Evolutionary conservation across 2,888 invertebrate genomes (phyloP).

Genomic region (Andrena minutula): DNA sequence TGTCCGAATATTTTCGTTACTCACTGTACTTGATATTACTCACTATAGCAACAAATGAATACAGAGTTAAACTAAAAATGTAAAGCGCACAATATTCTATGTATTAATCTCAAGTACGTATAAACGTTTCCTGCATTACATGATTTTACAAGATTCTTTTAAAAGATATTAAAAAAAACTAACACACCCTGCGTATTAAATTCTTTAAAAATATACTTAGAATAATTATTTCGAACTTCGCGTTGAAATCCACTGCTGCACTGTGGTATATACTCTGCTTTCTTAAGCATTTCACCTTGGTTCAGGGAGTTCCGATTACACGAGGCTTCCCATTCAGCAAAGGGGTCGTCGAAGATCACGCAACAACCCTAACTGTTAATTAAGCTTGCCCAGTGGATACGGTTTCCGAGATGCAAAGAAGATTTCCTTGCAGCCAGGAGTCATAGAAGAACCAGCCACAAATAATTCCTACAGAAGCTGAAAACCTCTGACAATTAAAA

Average conservation of each 20-base stretch:
- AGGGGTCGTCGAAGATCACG: slow-evolving; percentile 29
- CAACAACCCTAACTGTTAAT: slow-evolving; percentile 47
- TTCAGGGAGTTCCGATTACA: slow-evolving; percentile 36
- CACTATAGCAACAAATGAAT: no score
- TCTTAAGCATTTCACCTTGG: slow-evolving; percentile 38
- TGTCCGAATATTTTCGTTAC: no score
- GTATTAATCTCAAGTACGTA: no score
- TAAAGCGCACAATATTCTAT: no score
- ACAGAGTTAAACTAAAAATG: no score
- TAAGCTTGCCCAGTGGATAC: slow-evolving; percentile 37
- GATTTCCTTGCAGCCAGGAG: not conserved
- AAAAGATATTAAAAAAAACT: no score
- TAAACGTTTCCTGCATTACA: no score
- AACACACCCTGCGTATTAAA: no score
- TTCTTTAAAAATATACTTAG: no score
- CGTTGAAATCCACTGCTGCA: not conserved
- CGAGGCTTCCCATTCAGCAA: not conserved
- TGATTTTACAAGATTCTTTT: no score
- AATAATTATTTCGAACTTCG: not conserved
- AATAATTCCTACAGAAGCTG: not conserved
- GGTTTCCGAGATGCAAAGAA: not conserved
- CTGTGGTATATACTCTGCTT: slow-evolving; percentile 8
- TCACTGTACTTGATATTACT: no score
- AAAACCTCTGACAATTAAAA: not conserved
- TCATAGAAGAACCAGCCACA: not conserved